phyloP scores from a whole-genome alignment of 92 coral and sea anemone genomes.

The Epizoanthus illoricatus region DNA sequence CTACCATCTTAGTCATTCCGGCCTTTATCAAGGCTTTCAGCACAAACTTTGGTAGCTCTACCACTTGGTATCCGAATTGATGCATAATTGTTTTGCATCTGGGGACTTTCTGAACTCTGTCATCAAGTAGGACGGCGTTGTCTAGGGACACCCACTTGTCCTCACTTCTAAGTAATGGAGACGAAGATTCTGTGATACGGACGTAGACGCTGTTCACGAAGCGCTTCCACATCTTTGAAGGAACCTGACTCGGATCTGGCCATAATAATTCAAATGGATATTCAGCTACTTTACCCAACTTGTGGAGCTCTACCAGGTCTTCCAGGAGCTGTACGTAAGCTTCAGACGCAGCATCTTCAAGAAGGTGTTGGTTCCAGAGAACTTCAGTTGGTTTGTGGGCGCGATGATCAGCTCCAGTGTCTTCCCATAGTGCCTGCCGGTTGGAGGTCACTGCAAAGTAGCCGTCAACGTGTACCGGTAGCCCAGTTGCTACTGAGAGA shows the following conservation, averaged over 20 bases:
- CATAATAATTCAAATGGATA: constrained; percentile 69
- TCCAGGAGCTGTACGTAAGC: constrained; percentile 87
- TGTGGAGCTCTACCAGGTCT: constrained; percentile 61
- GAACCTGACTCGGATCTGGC: constrained; percentile 77
- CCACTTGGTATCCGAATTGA: constrained; percentile 73
- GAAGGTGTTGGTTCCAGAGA: constrained; percentile 87
- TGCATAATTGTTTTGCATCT: constrained; percentile 62
- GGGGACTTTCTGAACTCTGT: constrained; percentile 59
- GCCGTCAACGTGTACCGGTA: constrained; percentile 93
- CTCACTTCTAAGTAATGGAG: constrained; percentile 70
- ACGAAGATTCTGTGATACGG: constrained; percentile 52
- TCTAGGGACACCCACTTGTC: constrained; percentile 71
- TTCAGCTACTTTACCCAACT: constrained; percentile 59
- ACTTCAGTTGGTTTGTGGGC: constrained; percentile 80
- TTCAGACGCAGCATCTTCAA: constrained; percentile 85
- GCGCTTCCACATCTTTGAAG: constrained; percentile 78
- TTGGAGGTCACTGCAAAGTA: constrained; percentile 90
- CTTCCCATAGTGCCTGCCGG: constrained; percentile 94
- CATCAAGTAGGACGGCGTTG: constrained; percentile 78
- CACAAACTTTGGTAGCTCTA: constrained; percentile 66
- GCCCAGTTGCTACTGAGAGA: constrained; percentile 83
- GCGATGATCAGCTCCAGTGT: constrained; percentile 59
- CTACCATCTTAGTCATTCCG: constrained; percentile 48
- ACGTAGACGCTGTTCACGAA: constrained; percentile 78
- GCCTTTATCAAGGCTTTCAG: constrained; percentile 59